These are phyloP conservation scores for Potorous gilbertii DNA, from an alignment of 2,797 vertebrate genomes.

Conservation along the genomic window DNA sequence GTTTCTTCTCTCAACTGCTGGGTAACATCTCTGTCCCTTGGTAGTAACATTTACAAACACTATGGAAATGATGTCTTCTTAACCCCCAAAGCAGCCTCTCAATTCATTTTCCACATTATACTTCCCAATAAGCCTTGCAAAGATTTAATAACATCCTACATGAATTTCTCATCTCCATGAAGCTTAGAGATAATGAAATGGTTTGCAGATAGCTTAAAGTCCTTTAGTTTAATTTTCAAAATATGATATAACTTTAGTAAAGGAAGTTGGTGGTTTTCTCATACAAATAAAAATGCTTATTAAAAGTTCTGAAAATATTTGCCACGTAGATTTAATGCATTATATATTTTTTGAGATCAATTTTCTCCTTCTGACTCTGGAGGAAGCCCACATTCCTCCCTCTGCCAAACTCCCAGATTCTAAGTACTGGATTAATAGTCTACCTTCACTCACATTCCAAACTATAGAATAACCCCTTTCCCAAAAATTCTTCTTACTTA, in stretches of 20 bases:
- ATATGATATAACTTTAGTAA: slow-evolving; percentile 27
- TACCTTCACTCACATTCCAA: not conserved
- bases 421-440: not conserved
- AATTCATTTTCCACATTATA: slow-evolving; percentile 29
- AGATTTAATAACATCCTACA: slow-evolving; percentile 16
- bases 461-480: not conserved
- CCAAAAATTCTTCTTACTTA: not conserved
- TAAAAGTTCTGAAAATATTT: slow-evolving; percentile 31
- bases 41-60: not conserved
- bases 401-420: not conserved
- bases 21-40: not conserved
- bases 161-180: slow-evolving; percentile 46
- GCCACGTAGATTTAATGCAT: not conserved
- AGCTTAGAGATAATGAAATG: slow-evolving; percentile 57
- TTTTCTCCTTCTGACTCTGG: not conserved
- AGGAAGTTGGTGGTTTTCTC: slow-evolving; percentile 33
- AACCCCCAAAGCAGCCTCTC: slow-evolving; percentile 8
- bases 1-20: not conserved
- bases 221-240: slow-evolving; percentile 61
- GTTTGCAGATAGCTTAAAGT: slow-evolving; percentile 51
- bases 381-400: not conserved
- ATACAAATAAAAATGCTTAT: not conserved
- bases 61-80: not conserved
- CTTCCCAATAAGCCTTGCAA: slow-evolving; percentile 20
- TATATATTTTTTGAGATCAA: not conserved